Evolutionary conservation across 2,888 invertebrate genomes (phyloP), one percentile per base, ranked within the genome.

Genomic region (Dorcus parallelipipedus): DNA sequence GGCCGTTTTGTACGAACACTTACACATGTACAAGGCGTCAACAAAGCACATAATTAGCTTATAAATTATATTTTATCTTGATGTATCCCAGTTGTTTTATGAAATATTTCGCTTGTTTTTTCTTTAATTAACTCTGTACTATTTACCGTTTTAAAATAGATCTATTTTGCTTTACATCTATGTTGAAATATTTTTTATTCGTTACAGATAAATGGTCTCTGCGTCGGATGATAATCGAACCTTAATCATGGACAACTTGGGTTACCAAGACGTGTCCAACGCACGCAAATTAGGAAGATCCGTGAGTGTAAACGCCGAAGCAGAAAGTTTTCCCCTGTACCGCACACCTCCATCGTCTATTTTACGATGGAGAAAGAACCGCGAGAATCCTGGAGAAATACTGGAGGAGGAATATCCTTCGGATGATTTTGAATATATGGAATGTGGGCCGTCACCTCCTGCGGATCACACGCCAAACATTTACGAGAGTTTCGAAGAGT

Each of bases 381-480:
- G 68, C 8, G 70, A 69, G 10, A 76, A 78, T 56, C 75, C 76
- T 9, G 76, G 76, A 58, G 71, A 72, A 42, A 72, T 85, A 76
- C 81, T 87, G 68, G 88, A 88, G 73, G 83, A 87, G 63, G 87
- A 86, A 73, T 85, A 83, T 73, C 86, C 88, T 61, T 84, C 87
- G 69, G 85, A 83, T 48, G 87, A 87, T 77, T 86, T 87, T 76
- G 87, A 88, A 77, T 89, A 88, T 77, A 88, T 90, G 82, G 89
- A 90, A 75, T 89, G 88, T 69, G 90, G 90, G 57, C 88, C 88
- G 41, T 89, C 90, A 14, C 90, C 90, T 7, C 90, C 90, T 38
- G 87, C 90, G 58, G 91, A 91, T 77, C 89, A 89, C 77, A 89
- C 89, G 47, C 88, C 90, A 66, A 88, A 89, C 74, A 86, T 90